Conservation (phyloP, 92 coral and sea anemone species). For the Nematostella vectensis region DNA sequence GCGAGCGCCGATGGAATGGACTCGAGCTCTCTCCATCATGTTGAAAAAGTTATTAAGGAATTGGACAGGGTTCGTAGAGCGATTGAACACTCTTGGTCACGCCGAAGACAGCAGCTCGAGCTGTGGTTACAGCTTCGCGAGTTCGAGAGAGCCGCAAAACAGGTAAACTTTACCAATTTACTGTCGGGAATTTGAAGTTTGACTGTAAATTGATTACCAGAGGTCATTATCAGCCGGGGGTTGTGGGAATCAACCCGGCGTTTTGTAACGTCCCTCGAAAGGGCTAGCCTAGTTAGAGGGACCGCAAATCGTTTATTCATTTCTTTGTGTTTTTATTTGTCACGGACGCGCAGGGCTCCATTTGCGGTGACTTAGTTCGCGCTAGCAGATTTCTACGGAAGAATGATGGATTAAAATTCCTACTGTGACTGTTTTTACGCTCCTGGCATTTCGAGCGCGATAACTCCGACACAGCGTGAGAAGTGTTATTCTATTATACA, state of each 20-base stretch:
- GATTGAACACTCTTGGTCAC: constrained; percentile 93
- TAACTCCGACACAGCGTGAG: constrained; percentile 28
- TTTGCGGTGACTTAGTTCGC: constrained; percentile 15
- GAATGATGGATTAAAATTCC: not conserved
- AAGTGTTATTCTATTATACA: not conserved
- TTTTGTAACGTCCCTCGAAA: too few relatives aligned
- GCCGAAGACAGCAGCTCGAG: constrained; percentile 89
- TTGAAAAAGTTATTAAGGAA: constrained; percentile 91
- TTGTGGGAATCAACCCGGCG: not conserved
- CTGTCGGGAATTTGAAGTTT: not conserved
- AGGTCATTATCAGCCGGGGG: constrained; percentile 1
- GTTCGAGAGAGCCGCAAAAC: constrained; percentile 93
- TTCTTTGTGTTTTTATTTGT: not conserved
- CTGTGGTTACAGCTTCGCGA: constrained; percentile 93
- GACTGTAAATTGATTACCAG: not conserved
- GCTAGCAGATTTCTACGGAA: not conserved
- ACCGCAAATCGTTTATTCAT: not conserved
- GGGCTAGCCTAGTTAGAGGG: not conserved
- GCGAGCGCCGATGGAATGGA: constrained; percentile 85
- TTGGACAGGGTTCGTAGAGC: constrained; percentile 84
- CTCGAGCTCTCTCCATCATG: constrained; percentile 91
- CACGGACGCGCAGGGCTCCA: constrained; percentile 1
- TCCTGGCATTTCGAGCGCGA: not conserved
- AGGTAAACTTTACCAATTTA: constrained; percentile 30
- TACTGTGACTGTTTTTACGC: not conserved